Base-by-base conservation (phyloP, 2,797 vertebrate species). In the Eulemur rubriventer region DNA sequence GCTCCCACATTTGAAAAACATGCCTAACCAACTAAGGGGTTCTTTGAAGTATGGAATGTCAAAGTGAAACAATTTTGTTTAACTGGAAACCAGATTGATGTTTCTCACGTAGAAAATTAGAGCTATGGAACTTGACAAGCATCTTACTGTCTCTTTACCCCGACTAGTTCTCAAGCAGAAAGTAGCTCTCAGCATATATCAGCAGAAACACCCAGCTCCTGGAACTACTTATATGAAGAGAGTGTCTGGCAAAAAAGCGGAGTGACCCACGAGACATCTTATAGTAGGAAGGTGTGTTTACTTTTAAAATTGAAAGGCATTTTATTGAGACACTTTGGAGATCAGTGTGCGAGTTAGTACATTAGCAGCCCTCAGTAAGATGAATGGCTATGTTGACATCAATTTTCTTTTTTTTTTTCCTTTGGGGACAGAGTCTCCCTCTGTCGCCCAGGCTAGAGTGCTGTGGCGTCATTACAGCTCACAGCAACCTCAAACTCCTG, bases 101-200 rank as follows among this genome's bases (percentile, higher is more conserved):
- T 70, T 84, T 96, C 48, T 65, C 50, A n/a, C 41, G 10, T 52
- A 75, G 63, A 95, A 93, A 96, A 30, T 38, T 2, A 93, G 43
- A 43, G 17, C 22, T 52, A 46, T 16, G 52, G 80, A 94, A 57
- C 18, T 48, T 69, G 30, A 72, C 17, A 55, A 89, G 24, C 35
- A 9, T 48, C 46, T 76, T 61, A 88, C 11, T 67, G 30, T 50
- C 61, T 48, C 33, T 35, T 83, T 33, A 89, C 4, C 50, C 30
- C 63, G 20, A 61, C 20, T 20, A 83, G 11, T 65, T 79, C 63
- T 91, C 61, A 81, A 43, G 30, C 69, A 89, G 35, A 91, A 69
- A 78, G 33, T 46, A 86, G 52, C 33, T 89, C 16, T 69, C 30
- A n/a, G 28, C 6, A 20, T 14, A 20, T 14, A 43, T 43, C 7